phyloP scores from a whole-genome alignment of 2,888 invertebrate species.

The Panzeria rudis region DNA sequence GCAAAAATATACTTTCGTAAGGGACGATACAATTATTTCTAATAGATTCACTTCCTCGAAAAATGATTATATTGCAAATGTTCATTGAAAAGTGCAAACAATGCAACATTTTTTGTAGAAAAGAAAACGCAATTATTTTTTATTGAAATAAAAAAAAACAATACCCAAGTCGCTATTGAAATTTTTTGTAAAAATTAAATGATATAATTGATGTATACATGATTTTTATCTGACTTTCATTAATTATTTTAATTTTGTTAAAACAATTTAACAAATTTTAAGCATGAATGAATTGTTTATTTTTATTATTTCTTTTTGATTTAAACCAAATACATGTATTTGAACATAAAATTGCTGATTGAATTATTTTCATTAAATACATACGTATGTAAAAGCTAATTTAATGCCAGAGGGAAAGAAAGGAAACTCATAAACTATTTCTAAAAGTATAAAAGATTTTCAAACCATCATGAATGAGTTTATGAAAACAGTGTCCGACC shows the following conservation, averaged over 20 bases:
- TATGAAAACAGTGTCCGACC: too few relatives aligned
- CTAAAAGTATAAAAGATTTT: too few relatives aligned
- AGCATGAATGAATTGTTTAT: constrained; percentile 20
- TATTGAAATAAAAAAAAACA: constrained; percentile 48
- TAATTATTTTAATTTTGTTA: constrained; percentile 33
- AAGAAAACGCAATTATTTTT: too few relatives aligned
- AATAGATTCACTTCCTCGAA: too few relatives aligned
- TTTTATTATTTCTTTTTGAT: constrained; percentile 15
- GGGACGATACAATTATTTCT: too few relatives aligned
- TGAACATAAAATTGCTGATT: constrained; percentile 28
- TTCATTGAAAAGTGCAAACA: too few relatives aligned
- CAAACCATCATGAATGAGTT: too few relatives aligned
- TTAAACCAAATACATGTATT: constrained; percentile 49
- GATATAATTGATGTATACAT: constrained; percentile 5
- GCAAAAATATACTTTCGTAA: too few relatives aligned
- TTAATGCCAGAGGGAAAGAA: neutral
- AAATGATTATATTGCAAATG: too few relatives aligned
- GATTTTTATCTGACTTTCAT: constrained; percentile 23
- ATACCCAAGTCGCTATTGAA: constrained; percentile 53
- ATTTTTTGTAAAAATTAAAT: constrained; percentile 58
- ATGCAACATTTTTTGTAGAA: too few relatives aligned
- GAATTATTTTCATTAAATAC: neutral
- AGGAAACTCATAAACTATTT: neutral
- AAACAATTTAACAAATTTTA: constrained; percentile 21
- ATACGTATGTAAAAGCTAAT: neutral